Evolutionary conservation across 2,888 invertebrate genomes (phyloP), one percentile per base, ranked within the genome.

Genomic region (Leucoptera coffeella): DNA sequence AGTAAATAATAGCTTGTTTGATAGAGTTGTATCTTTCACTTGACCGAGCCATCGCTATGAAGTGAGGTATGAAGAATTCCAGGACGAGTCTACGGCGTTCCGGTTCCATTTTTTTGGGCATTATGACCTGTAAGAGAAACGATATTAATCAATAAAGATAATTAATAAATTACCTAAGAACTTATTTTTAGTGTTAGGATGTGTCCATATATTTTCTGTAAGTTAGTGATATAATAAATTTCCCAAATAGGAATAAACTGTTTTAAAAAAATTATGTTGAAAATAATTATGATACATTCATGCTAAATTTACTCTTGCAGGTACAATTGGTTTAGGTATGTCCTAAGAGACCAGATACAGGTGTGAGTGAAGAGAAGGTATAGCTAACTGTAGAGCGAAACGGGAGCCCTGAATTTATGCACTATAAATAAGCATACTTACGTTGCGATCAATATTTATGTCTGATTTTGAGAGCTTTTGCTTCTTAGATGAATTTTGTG

Each of bases 21-120:
- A 69, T 56, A 0, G 80, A 74, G 8, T 76, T 72, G 32, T 80
- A 78, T 32, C 74, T 71, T 10, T 76, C 73, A 33, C 82, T 79
- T 25, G 72, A 74, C 27, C 77, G 71, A 1, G 82, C 78, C 73
- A 87, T 82, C 27, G 76, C 72, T 17, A 86, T 73, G 38, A 85
- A 81, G 40, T 85, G 84, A 11, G 77, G 64, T 25, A 85, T 77
- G 38, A 88, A 82, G 40, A 82, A 78, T 42, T 80, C 77, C 1
- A 87, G 49, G 2, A 87, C 60, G 28, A 75, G 51, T n/a, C 77
- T 67, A 24, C 78, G 65, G 26, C 82, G 72, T 31, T 76, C 62
- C 2, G 71, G 44, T 29, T 81, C 79, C 47, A 84, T 49, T 42
- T 57, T 61, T 6, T 44, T 25, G 14, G 65, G 64, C 30, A 71